Percentiles rank a stretch among this genome's conserved stretches.
Evolutionary conservation across 2,888 invertebrate genomes (phyloP).

Genomic region (Torymus tubicola): DNA sequence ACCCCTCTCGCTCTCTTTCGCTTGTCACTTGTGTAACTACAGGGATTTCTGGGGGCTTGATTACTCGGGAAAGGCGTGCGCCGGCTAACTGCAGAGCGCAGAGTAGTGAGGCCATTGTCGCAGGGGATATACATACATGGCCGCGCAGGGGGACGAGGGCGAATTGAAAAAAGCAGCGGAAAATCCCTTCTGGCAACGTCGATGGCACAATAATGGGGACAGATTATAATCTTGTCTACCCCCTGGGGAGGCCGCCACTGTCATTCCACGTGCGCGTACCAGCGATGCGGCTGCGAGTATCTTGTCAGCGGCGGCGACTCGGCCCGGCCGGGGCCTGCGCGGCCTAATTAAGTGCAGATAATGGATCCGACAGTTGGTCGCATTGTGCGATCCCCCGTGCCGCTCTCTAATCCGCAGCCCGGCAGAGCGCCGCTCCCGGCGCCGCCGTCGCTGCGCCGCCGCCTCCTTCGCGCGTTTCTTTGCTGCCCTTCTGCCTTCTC

Average conservation of each 20-base stretch:
- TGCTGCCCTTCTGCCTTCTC: not conserved
- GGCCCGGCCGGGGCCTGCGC: slow-evolving; percentile 34
- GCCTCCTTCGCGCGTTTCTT: slow-evolving; percentile 23
- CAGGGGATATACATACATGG: not conserved
- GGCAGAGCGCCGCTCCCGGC: not conserved
- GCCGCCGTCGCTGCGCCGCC: too few species aligned
- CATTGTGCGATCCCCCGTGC: slow-evolving; percentile 60
- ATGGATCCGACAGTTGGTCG: slow-evolving; percentile 73
- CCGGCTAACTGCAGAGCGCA: slow-evolving; percentile 75
- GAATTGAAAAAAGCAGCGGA: slow-evolving; percentile 63
- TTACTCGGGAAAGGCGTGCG: slow-evolving; percentile 54
- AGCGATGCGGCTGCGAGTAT: slow-evolving; percentile 1
- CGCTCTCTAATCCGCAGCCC: not conserved
- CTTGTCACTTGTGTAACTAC: slow-evolving; percentile 54
- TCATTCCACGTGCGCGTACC: slow-evolving; percentile 34
- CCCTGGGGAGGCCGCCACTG: slow-evolving; percentile 66
- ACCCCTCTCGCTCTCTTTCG: slow-evolving; percentile 63
- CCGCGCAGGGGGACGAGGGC: not conserved
- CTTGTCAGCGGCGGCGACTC: slow-evolving; percentile 43
- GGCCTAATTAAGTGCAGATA: slow-evolving; percentile 73
- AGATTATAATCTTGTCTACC: slow-evolving; percentile 77
- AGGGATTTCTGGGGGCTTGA: slow-evolving; percentile 59
- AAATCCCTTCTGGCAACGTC: slow-evolving; percentile 73
- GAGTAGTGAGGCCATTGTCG: slow-evolving; percentile 74
- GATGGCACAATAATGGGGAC: slow-evolving; percentile 76